These are phyloP conservation scores for Osmerus mordax DNA, from an alignment of 2,113 vertebrate genomes.

Conservation along the genomic window DNA sequence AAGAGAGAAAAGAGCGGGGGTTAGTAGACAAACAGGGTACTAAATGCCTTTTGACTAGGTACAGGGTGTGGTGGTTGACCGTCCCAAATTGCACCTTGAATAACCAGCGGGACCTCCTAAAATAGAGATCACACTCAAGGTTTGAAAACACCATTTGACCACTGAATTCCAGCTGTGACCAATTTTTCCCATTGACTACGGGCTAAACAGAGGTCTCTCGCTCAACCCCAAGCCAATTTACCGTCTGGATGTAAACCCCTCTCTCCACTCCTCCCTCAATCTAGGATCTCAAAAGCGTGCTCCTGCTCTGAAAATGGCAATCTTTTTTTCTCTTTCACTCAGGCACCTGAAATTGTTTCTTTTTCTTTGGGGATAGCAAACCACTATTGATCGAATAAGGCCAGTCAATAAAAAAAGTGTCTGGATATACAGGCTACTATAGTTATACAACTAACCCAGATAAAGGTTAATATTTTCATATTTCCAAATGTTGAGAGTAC, in stretches of 20 bases:
- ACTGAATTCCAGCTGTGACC: constrained; percentile 50
- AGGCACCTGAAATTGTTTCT: constrained; percentile 38
- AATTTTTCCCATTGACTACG: constrained; percentile 50
- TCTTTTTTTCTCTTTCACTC: constrained; percentile 31
- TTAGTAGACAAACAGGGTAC: neutral
- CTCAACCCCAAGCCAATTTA: constrained; percentile 48
- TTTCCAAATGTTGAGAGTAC: neutral
- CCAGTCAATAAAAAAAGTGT: constrained; percentile 40
- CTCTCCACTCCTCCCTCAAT: constrained; percentile 26
- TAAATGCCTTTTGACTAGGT: constrained; percentile 9
- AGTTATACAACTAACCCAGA: too few species aligned
- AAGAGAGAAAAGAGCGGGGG: neutral
- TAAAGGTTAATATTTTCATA: too few species aligned
- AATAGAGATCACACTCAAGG: constrained; percentile 32
- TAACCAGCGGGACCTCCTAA: constrained; percentile 33
- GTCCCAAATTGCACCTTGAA: constrained; percentile 17
- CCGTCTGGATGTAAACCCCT: constrained; percentile 47
- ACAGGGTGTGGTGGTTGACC: neutral
- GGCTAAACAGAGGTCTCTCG: constrained; percentile 55
- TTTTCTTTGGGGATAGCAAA: constrained; percentile 44
- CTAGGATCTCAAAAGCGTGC: constrained; percentile 43
- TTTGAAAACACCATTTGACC: constrained; percentile 43
- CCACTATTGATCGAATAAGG: constrained; percentile 34
- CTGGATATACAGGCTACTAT: too few species aligned
- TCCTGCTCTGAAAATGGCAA: constrained; percentile 40